Evolutionary conservation across 2,113 vertebrate species (phyloP).

Genomic region (Anhinga anhinga): DNA sequence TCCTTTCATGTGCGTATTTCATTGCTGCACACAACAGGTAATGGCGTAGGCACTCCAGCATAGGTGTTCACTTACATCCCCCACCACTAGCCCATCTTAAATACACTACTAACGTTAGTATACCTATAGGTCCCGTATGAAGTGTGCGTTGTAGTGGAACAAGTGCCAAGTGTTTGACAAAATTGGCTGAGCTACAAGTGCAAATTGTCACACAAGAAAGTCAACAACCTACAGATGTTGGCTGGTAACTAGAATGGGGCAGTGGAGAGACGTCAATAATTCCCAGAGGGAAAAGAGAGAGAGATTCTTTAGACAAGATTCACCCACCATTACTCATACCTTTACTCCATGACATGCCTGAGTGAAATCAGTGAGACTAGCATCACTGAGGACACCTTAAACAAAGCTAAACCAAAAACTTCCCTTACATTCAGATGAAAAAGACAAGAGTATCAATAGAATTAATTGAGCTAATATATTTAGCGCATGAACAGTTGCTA

Average conservation of each 20-base stretch:
- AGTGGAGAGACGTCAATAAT: neutral
- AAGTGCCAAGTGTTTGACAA: neutral
- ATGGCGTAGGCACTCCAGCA: neutral
- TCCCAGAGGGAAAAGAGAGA: neutral
- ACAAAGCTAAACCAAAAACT: neutral
- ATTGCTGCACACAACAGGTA: neutral
- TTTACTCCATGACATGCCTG: neutral
- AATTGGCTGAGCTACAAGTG: accelerated
- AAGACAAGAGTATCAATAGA: neutral
- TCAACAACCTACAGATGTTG: neutral
- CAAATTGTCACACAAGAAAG: neutral
- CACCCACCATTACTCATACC: neutral
- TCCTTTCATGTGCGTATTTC: neutral
- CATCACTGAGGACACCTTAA: neutral
- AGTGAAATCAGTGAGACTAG: neutral
- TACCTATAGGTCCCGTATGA: neutral
- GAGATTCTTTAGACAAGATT: neutral
- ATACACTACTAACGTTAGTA: neutral
- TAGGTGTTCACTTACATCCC: neutral
- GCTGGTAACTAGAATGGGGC: neutral
- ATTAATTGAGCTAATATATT: neutral
- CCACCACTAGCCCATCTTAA: neutral
- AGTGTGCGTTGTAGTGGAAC: neutral
- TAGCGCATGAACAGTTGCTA: neutral
- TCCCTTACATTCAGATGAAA: neutral